Evolutionary conservation across 2,888 invertebrate genomes (phyloP), one percentile per base, ranked within the genome.

Genomic region (Siphlonurus alternatus): DNA sequence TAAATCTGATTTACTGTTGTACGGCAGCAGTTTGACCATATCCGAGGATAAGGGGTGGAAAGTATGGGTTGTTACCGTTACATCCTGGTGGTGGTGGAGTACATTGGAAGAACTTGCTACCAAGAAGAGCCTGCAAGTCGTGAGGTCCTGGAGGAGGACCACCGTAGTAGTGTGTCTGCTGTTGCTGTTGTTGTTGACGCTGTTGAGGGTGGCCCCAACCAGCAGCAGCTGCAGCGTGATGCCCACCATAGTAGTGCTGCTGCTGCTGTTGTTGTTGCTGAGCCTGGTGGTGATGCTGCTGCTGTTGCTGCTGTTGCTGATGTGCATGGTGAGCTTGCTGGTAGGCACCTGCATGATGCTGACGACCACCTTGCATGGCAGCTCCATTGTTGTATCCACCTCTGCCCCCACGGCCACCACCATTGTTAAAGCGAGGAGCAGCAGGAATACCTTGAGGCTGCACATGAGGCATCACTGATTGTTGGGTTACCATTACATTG

Each of bases 31-130:
- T 60, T 23, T 64, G 64, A 20, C 64, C 64, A 22, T 64, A 64
- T 10, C 56, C n/a, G n/a, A 20, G 22, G 7, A 10, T 5, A 10
- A 20, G 20, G 7, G 56, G 56, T 5, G 7, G 5, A 20, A 56
- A 56, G n/a, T 56, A 56, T 7, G 56, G n/a, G n/a, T 56, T n/a
- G 7, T 56, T n/a, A 20, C 22, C 19, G 67, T 80, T 81, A 60
- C 79, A 76, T 51, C 77, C 76, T 53, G 76, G 76, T n/a, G 81
- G 79, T 64, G 80, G 76, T 65, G 80, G 77, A 67, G 82, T 83
- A 19, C 84, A 83, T 70, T 87, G 87, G 78, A 87, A 87, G 79
- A 84, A 87, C 74, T 87, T 88, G 74, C 84, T 86, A 72, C 84
- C 84, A 76, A 81, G 77, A 69, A 81, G 74, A 59, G 78, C 79